Evolutionary conservation across 1,140 invertebrate genomes (phyloP).

Genomic region (Drosophila murphyi): DNA sequence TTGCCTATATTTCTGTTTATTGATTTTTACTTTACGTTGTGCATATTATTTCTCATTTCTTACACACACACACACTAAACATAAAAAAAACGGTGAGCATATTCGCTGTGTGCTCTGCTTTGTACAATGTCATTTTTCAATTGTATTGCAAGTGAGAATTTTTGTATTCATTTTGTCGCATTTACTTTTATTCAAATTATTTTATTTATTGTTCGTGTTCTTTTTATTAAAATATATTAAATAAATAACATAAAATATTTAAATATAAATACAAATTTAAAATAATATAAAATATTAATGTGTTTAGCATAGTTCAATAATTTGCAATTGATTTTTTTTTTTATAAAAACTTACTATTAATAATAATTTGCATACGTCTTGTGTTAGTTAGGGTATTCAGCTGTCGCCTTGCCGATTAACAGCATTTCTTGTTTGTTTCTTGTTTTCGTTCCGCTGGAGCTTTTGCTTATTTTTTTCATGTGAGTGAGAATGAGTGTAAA

Average conservation of each 20-base stretch:
- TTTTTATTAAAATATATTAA: too few relatives aligned
- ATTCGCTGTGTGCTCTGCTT: not conserved
- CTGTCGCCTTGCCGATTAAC: not conserved
- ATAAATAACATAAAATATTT: too few relatives aligned
- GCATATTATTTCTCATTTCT: constrained; percentile 42
- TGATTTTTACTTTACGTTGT: constrained; percentile 47
- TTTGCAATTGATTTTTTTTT: not conserved
- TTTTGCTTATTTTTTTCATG: constrained; percentile 31
- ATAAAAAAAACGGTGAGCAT: not conserved
- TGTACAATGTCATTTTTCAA: not conserved
- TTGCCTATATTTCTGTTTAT: constrained; percentile 40
- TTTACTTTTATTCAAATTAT: too few relatives aligned
- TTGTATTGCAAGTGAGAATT: too few relatives aligned
- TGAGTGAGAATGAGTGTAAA: constrained; percentile 22
- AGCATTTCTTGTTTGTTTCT: constrained; percentile 49
- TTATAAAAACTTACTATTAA: not conserved
- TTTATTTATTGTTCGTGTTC: not conserved
- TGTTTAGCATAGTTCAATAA: not conserved
- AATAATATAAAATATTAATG: too few relatives aligned
- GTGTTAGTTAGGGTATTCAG: constrained; percentile 27
- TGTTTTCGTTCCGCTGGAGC: constrained; percentile 30
- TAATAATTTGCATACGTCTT: not conserved
- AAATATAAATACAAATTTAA: too few relatives aligned
- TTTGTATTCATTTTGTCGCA: too few relatives aligned
- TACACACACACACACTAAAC: constrained; percentile 7